Percentiles rank a stretch among this genome's conserved stretches.
Conservation (phyloP, 1,140 invertebrate species). For the Pinna nobilis region DNA sequence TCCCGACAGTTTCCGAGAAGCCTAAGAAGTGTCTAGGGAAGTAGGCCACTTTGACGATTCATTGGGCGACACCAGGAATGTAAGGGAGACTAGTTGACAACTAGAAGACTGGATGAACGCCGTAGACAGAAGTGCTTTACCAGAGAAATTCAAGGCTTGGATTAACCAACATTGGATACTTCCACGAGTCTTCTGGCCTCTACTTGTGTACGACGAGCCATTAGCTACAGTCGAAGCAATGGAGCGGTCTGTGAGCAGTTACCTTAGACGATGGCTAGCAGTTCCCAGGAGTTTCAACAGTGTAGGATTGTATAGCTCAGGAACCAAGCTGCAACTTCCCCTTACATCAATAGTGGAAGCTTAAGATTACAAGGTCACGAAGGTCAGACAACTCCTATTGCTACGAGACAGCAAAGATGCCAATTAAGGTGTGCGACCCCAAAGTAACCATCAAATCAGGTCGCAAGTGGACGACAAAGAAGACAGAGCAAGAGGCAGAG, state of each 20-base stretch:
- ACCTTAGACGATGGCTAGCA: constrained; percentile 26
- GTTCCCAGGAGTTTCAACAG: constrained; percentile 30
- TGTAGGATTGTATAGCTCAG: constrained; percentile 10
- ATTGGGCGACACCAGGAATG: constrained; percentile 5
- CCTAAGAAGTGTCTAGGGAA: constrained; percentile 8
- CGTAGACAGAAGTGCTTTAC: constrained; percentile 19
- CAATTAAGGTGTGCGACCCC: constrained; percentile 27
- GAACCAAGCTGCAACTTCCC: constrained; percentile 6
- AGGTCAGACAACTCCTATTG: constrained; percentile 21
- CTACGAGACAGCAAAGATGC: constrained; percentile 16
- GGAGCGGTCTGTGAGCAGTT: constrained; percentile 9
- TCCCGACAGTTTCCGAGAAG: constrained; percentile 19
- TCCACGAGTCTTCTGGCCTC: constrained; percentile 12
- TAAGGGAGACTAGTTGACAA: neutral
- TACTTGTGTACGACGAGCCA: constrained; percentile 25
- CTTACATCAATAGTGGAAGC: constrained; percentile 22
- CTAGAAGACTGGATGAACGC: constrained; percentile 22
- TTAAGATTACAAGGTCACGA: constrained; percentile 31
- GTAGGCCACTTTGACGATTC: neutral
- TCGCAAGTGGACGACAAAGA: constrained; percentile 17
- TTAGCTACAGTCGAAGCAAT: constrained; percentile 25
- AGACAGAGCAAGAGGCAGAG: constrained; percentile 17
- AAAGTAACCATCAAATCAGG: constrained; percentile 10
- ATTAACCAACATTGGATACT: constrained; percentile 18
- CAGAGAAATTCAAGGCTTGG: constrained; percentile 38